phyloP scores from a whole-genome alignment of 30 jellyfish, hydroid and myxozoan species.

The Aurelia coerulea region DNA sequence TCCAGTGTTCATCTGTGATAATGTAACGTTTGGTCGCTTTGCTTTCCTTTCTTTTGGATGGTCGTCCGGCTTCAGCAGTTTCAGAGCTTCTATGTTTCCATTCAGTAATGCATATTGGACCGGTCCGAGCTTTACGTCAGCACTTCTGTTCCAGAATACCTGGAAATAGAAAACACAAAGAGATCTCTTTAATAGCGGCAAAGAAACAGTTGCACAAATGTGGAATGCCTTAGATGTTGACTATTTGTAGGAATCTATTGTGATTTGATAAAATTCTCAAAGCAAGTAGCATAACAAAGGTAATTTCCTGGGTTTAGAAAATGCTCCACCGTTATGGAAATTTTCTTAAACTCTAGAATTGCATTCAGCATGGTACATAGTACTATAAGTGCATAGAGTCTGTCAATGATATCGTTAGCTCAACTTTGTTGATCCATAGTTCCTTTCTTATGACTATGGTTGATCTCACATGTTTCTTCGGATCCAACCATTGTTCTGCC shows the following conservation, averaged over 20 bases:
- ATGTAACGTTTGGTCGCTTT: constrained; percentile 9
- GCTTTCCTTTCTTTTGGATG: constrained; percentile 51
- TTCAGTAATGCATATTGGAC: constrained; percentile 57
- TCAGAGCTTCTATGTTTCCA: constrained; percentile 47
- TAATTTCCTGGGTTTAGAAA: not conserved
- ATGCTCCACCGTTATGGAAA: too few species aligned
- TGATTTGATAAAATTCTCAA: too few species aligned
- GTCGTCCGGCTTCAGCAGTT: not conserved
- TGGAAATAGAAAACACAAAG: not conserved
- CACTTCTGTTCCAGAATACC: constrained; percentile 65
- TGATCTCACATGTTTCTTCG: too few species aligned
- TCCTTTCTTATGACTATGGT: too few species aligned
- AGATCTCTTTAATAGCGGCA: not conserved
- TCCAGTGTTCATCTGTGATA: constrained; percentile 41
- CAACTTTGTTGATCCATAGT: too few species aligned
- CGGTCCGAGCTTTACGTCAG: constrained; percentile 57
- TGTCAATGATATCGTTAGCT: too few species aligned
- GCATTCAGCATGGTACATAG: too few species aligned
- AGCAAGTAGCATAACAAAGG: not conserved
- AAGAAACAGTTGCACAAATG: not conserved
- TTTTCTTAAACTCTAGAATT: too few species aligned
- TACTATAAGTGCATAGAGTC: too few species aligned
- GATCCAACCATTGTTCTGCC: too few species aligned
- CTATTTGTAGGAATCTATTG: too few species aligned
- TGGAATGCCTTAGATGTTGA: not conserved